Evolutionary conservation across 1,140 invertebrate species (phyloP).

Genomic region (Heliconius himera): DNA sequence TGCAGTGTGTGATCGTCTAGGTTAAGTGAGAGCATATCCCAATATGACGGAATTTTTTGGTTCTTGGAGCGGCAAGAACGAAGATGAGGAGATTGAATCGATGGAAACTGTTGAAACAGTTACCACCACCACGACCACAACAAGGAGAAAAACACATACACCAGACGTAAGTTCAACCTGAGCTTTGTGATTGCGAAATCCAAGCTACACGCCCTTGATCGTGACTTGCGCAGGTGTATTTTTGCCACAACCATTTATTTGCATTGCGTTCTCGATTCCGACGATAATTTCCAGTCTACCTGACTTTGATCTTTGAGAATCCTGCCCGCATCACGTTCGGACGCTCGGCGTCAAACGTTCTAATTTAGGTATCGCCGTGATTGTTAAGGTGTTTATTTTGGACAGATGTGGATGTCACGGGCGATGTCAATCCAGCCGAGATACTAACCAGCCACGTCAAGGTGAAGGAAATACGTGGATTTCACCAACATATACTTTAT

Average conservation of each 20-base stretch:
- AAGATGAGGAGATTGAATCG: conserved; percentile 54
- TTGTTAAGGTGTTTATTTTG: conserved; percentile 72
- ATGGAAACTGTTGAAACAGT: conserved; percentile 65
- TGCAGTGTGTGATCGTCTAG: conserved; percentile 56
- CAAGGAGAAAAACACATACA: conserved; percentile 45
- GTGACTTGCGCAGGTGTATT: conserved; percentile 62
- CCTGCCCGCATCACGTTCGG: conserved; percentile 44
- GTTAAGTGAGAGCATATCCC: conserved; percentile 20
- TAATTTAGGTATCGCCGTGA: conserved; percentile 50
- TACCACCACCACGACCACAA: conserved; percentile 69
- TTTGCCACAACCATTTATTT: conserved; percentile 62
- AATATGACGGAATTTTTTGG: conserved; percentile 75
- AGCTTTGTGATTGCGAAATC: conserved; percentile 19
- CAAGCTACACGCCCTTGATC: conserved; percentile 55
- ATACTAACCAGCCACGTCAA: conserved; percentile 67
- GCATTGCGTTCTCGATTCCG: conserved; percentile 49
- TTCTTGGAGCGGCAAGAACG: conserved; percentile 59
- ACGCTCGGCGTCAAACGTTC: conserved; percentile 44
- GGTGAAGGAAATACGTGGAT: conserved; percentile 72
- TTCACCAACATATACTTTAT: conserved; percentile 63
- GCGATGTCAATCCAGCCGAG: conserved; percentile 62
- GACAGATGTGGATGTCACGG: conserved; percentile 64
- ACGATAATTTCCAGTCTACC: conserved; percentile 50
- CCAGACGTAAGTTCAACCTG: conserved; percentile 55
- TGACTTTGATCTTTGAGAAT: conserved; percentile 52